Conservation (phyloP, 2,797 vertebrate genomes). For the Sebastes aleutianus region DNA sequence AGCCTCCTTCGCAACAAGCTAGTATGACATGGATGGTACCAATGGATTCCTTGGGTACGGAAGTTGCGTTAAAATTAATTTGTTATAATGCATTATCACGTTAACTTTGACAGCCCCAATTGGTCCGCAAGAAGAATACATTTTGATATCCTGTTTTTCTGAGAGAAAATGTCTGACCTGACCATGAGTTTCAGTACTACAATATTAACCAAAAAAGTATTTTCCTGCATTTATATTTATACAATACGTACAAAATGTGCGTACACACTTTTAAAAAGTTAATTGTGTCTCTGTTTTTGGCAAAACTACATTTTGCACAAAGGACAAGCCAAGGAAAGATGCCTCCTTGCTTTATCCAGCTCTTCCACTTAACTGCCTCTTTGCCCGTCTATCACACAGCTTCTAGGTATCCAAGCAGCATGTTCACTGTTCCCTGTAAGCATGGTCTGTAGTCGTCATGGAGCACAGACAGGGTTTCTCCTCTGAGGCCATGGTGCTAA, state of each 20-base stretch:
- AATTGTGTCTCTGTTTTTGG: neutral
- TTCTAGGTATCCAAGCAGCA: conserved; percentile 37
- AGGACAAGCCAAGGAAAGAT: neutral
- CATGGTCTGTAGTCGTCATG: conserved; percentile 56
- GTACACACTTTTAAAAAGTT: neutral
- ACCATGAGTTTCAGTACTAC: neutral
- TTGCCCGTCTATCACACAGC: conserved; percentile 1
- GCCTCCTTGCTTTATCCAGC: neutral
- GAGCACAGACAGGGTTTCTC: conserved; percentile 75
- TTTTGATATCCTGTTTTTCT: neutral
- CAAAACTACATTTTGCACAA: neutral
- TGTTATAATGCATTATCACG: too few species aligned
- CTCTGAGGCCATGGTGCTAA: conserved; percentile 84
- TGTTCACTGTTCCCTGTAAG: conserved; percentile 40
- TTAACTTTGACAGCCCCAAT: too few species aligned
- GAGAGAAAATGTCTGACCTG: neutral
- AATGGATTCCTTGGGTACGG: too few species aligned
- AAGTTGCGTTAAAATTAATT: too few species aligned
- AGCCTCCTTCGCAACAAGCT: too few species aligned
- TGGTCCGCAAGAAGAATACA: neutral
- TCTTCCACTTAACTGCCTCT: conserved; percentile 18
- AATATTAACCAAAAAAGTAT: neutral
- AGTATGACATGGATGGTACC: too few species aligned
- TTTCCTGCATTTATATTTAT: neutral
- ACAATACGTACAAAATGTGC: neutral